phyloP scores from a whole-genome alignment of 2,797 vertebrate species.

The Chaunax sp. region DNA sequence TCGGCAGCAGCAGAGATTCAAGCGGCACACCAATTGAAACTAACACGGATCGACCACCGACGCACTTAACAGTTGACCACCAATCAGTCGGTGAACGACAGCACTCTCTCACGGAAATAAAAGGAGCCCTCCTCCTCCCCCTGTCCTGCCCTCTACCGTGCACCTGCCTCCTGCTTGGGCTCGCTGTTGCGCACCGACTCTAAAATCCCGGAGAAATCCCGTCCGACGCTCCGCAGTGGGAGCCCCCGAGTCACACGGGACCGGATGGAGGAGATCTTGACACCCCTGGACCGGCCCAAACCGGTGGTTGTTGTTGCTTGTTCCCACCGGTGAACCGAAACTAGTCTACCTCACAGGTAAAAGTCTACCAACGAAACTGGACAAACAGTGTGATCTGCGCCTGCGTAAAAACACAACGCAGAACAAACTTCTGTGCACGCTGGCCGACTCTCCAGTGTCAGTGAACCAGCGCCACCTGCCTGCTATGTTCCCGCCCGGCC shows the following conservation, averaged over 20 bases:
- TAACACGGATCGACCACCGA: constrained; percentile 36
- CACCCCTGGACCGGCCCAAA: constrained; percentile 44
- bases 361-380: constrained; percentile 87
- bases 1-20: constrained; percentile 60
- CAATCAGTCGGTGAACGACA: constrained; percentile 37
- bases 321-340: constrained; percentile 73
- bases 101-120: constrained; percentile 56
- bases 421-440: constrained; percentile 81
- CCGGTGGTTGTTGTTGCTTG: constrained; percentile 12
- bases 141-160: constrained; percentile 60
- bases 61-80: constrained; percentile 74
- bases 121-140: constrained; percentile 17
- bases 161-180: constrained; percentile 73
- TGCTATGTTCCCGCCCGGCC: constrained; percentile 23
- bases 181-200: constrained; percentile 76
- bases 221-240: constrained; percentile 67
- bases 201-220: constrained; percentile 65
- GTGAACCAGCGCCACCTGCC: constrained; percentile 80
- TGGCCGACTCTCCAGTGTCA: constrained; percentile 42
- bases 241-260: constrained; percentile 48
- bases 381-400: constrained; percentile 85
- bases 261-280: not conserved
- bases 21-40: constrained; percentile 75
- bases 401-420: constrained; percentile 80
- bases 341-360: constrained; percentile 83